phyloP scores from a whole-genome alignment of 1,140 invertebrate species.

The Nasonia giraulti region DNA sequence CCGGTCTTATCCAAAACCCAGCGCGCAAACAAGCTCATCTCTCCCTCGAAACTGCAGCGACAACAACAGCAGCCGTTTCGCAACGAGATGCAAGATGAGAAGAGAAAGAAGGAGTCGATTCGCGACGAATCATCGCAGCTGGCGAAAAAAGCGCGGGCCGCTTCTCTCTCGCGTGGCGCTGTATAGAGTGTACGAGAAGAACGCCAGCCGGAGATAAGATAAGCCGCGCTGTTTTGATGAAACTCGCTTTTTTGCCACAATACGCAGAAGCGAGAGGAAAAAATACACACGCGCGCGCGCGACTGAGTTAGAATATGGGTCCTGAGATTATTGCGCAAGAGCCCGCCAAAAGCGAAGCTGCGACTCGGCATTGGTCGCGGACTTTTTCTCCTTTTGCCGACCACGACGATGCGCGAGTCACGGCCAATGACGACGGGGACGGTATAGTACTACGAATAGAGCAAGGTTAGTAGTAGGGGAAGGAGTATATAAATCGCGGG shows the following conservation, averaged over 20 bases:
- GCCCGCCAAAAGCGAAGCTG: neutral
- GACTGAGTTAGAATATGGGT: neutral
- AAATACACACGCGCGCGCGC: neutral
- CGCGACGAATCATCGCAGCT: neutral
- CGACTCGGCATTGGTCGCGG: neutral
- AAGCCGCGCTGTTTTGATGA: constrained; percentile 10
- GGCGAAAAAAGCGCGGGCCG: constrained; percentile 10
- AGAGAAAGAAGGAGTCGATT: neutral
- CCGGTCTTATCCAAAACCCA: neutral
- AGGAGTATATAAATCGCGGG: neutral
- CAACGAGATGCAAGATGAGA: constrained; percentile 15
- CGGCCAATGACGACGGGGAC: neutral
- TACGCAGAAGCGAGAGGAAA: neutral
- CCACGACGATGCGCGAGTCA: no score
- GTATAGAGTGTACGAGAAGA: neutral
- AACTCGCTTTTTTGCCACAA: neutral
- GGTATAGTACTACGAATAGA: neutral
- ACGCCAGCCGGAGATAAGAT: neutral
- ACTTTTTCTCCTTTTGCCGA: neutral
- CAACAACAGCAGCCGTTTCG: neutral
- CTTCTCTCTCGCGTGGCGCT: neutral
- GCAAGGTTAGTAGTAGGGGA: neutral
- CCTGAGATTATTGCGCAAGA: neutral
- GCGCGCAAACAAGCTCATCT: neutral
- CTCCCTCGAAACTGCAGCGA: neutral